Percentiles rank a stretch among this genome's conserved stretches.
Conservation (phyloP, 2,113 vertebrate species). For the Engystomops pustulosus region DNA sequence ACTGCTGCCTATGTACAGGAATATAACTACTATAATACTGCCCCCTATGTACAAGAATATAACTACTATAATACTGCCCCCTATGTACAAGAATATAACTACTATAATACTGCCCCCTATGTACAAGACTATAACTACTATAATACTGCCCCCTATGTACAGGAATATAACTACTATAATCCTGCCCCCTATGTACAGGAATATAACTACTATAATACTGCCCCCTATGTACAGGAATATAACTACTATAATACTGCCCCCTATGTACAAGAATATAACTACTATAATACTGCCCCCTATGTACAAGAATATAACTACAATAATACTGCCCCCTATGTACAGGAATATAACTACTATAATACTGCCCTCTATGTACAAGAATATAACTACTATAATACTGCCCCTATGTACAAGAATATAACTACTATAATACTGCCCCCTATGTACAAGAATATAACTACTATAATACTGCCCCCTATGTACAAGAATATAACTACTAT, state of each 20-base stretch:
- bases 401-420: slow-evolving; percentile 10
- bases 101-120: slow-evolving; percentile 10
- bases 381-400: slow-evolving; percentile 11
- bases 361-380: not conserved
- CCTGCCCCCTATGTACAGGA: not conserved
- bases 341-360: slow-evolving; percentile 8
- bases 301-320: slow-evolving; percentile 4
- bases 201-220: slow-evolving; percentile 3
- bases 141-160: not conserved
- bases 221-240: not conserved
- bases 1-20: not conserved
- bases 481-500: slow-evolving; percentile 9
- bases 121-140: slow-evolving; percentile 1
- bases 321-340: not conserved
- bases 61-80: not conserved
- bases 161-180: slow-evolving; percentile 3
- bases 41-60: not conserved
- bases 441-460: slow-evolving; percentile 9
- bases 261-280: too few species aligned
- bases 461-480: not conserved
- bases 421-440: slow-evolving; percentile 7
- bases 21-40: slow-evolving; percentile 1
- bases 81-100: not conserved
- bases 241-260: not conserved
- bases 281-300: not conserved